These are phyloP conservation scores for Etheostoma nigrum DNA, from an alignment of 2,797 vertebrate genomes.

Conservation along the genomic window DNA sequence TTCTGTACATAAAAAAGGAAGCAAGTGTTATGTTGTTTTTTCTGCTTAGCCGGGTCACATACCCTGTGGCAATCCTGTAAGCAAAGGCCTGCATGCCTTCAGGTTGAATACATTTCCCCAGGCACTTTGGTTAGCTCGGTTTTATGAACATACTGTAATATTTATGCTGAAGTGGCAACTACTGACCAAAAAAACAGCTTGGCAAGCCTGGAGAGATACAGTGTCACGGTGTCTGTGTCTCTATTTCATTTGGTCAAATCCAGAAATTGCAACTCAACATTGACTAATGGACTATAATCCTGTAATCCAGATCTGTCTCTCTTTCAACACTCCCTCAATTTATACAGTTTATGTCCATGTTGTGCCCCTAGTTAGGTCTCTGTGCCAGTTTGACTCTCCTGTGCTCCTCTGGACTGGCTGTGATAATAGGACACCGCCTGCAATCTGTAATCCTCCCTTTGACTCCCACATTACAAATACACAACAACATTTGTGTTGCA, in stretches of 20 bases:
- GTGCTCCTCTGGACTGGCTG: slow-evolving; percentile 29
- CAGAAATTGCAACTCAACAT: slow-evolving; percentile 4
- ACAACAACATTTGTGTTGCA: not conserved
- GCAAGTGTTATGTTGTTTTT: not conserved
- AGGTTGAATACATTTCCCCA: slow-evolving; percentile 6
- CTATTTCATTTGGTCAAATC: slow-evolving; percentile 17
- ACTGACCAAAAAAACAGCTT: not conserved
- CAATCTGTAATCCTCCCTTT: slow-evolving; percentile 39
- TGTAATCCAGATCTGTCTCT: slow-evolving; percentile 19
- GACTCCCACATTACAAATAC: slow-evolving; percentile 18
- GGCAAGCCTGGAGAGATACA: not conserved
- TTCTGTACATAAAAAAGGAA: slow-evolving; percentile 9
- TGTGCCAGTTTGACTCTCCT: slow-evolving; percentile 27
- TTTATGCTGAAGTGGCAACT: not conserved
- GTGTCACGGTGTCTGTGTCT: slow-evolving; percentile 3
- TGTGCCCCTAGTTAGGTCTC: slow-evolving; percentile 5
- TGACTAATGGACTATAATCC: slow-evolving; percentile 16
- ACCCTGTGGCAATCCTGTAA: slow-evolving; percentile 7
- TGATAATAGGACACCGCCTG: slow-evolving; percentile 35
- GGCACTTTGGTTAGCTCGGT: not conserved
- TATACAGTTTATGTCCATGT: slow-evolving; percentile 5
- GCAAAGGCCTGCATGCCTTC: not conserved
- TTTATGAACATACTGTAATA: not conserved
- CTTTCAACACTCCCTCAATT: not conserved
- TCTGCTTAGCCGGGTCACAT: slow-evolving; percentile 4